These are phyloP conservation scores for Penaeus chinensis DNA, from an alignment of 1,140 invertebrate species.

Conservation along the genomic window DNA sequence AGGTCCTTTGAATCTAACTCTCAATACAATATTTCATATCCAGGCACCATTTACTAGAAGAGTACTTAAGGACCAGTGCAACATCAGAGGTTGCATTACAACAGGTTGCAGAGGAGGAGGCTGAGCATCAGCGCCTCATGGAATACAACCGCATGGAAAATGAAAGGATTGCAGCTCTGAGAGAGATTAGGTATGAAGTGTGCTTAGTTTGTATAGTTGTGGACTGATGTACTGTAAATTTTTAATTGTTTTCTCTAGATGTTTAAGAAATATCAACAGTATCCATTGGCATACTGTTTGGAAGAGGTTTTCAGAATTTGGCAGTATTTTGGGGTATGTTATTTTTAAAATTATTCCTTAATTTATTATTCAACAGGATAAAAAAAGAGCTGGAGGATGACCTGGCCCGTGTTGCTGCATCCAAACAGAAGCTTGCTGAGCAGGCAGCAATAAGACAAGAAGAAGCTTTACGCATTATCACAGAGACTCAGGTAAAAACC, in stretches of 20 bases:
- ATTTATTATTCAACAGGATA: background rate
- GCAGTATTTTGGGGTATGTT: too few species aligned
- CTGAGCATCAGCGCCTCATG: constrained; percentile 38
- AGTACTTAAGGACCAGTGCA: background rate
- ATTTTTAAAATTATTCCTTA: too few species aligned
- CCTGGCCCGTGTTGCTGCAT: constrained; percentile 21
- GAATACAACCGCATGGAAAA: constrained; percentile 49
- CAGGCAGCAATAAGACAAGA: background rate
- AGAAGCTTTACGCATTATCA: constrained; percentile 28
- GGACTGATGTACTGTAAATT: too few species aligned
- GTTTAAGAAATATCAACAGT: too few species aligned
- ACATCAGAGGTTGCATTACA: constrained; percentile 36
- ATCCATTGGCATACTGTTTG: too few species aligned
- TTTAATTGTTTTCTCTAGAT: too few species aligned
- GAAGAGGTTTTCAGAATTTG: too few species aligned
- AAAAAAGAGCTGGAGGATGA: constrained; percentile 34
- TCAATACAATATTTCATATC: too few species aligned
- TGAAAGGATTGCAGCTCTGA: constrained; percentile 38
- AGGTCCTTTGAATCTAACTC: too few species aligned
- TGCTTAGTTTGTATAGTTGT: too few species aligned
- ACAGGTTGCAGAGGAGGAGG: constrained; percentile 38
- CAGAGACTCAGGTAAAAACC: constrained; percentile 32
- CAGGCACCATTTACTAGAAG: constrained; percentile 31
- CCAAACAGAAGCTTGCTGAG: constrained; percentile 20
- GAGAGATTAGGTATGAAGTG: constrained; percentile 28